These are phyloP conservation scores for Argyra leucocephala DNA, from an alignment of 2,888 invertebrate species.

Conservation along the genomic window DNA sequence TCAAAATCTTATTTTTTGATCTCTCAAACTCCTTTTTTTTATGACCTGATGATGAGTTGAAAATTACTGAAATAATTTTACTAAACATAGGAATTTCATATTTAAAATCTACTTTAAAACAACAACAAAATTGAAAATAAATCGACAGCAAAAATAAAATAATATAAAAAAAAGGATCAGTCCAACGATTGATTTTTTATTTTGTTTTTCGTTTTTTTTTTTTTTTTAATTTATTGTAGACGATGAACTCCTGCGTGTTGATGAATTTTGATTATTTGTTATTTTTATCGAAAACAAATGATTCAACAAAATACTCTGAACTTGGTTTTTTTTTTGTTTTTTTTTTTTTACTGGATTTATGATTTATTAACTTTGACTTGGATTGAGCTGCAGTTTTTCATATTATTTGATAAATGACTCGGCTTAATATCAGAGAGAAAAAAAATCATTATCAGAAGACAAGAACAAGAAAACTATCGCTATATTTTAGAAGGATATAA, in stretches of 20 bases:
- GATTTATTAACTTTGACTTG: not conserved
- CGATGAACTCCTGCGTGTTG: not conserved
- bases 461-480: not conserved
- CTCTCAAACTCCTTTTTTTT: too few species aligned
- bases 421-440: not conserved
- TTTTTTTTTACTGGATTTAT: not conserved
- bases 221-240: not conserved
- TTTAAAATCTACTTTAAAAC: not conserved
- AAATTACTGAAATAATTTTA: too few species aligned
- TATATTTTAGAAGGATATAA: not conserved
- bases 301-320: not conserved
- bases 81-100: too few species aligned
- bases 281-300: conserved; percentile 1
- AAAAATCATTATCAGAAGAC: not conserved
- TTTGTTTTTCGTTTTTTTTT: too few species aligned
- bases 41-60: too few species aligned
- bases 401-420: not conserved
- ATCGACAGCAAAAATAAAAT: not conserved
- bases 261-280: not conserved
- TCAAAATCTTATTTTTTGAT: too few species aligned
- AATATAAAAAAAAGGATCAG: conserved; percentile 2
- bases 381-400: not conserved
- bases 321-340: not conserved
- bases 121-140: not conserved
- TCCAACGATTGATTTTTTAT: not conserved